These are phyloP conservation scores for Ashinkailepas kermadecensis DNA, from an alignment of 2,888 invertebrate species.

Conservation along the genomic window DNA sequence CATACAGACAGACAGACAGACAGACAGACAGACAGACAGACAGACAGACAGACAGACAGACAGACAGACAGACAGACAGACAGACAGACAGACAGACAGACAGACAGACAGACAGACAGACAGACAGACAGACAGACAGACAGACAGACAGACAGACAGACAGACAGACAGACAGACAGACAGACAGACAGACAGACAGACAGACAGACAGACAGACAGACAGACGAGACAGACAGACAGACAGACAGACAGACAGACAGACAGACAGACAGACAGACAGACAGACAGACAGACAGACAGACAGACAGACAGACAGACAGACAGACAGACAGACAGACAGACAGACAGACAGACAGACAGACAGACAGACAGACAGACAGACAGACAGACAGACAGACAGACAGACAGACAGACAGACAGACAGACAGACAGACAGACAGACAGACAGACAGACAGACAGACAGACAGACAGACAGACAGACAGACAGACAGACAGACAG, in stretches of 20 bases:
- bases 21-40: too few relatives aligned
- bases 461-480: neutral
- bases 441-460: neutral
- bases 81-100: too few relatives aligned
- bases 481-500: neutral
- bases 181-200: neutral
- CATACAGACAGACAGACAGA: too few relatives aligned
- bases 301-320: neutral
- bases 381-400: neutral
- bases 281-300: neutral
- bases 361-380: neutral
- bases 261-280: neutral
- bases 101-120: too few relatives aligned
- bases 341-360: neutral
- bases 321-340: neutral
- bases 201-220: neutral
- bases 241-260: neutral
- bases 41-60: too few relatives aligned
- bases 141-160: too few relatives aligned
- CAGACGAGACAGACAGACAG: neutral
- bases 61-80: too few relatives aligned
- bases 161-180: neutral
- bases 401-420: neutral
- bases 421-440: constrained; percentile 7
- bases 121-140: too few relatives aligned